Evolutionary conservation across 2,797 vertebrate genomes (phyloP).

Genomic region (Protosalanx chinensis): DNA sequence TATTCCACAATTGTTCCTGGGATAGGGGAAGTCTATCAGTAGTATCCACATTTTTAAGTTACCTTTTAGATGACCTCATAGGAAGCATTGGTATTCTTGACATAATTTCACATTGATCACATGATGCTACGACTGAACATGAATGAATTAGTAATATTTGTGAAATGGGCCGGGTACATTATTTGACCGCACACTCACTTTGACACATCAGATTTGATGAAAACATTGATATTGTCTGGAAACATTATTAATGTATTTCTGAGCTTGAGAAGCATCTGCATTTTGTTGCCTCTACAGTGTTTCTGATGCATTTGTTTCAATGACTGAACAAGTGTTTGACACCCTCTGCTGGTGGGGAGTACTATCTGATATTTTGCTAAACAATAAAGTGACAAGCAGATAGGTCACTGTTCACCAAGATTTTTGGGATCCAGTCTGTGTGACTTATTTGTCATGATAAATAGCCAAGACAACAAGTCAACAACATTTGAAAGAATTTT

Average conservation of each 20-base stretch:
- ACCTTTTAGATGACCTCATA: not conserved
- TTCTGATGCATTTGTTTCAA: not conserved
- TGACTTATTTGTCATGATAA: too few species aligned
- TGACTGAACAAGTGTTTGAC: constrained; percentile 13
- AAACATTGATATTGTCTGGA: not conserved
- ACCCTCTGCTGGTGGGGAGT: constrained; percentile 55
- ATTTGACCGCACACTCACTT: too few species aligned
- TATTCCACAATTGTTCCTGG: not conserved
- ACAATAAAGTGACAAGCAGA: not conserved
- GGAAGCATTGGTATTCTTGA: not conserved
- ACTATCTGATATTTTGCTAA: not conserved
- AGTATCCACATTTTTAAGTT: too few species aligned
- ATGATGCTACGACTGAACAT: not conserved
- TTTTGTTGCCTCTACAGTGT: not conserved
- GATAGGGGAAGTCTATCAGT: not conserved
- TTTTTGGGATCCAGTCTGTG: too few species aligned
- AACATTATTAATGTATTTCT: not conserved
- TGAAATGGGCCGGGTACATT: not conserved
- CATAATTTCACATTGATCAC: not conserved
- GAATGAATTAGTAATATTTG: not conserved
- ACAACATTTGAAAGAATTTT: not conserved
- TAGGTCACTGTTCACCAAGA: not conserved
- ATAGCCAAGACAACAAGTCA: not conserved
- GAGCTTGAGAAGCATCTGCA: not conserved
- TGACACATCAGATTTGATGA: too few species aligned